Conservation (phyloP, 2,888 invertebrate genomes). For the Brachycybe producta region DNA sequence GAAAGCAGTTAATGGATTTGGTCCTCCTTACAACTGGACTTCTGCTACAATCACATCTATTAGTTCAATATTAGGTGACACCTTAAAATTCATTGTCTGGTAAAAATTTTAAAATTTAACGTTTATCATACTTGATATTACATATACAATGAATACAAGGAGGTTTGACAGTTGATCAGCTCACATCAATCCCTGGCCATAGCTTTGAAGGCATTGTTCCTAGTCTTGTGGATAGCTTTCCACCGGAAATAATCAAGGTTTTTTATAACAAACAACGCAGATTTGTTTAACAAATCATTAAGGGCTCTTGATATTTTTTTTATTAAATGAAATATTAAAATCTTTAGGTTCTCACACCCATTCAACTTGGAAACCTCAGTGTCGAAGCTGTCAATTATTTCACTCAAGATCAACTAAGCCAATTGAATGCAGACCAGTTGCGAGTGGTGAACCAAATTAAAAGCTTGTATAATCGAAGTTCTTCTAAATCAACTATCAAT, state of each 20-base stretch:
- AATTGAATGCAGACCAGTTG: constrained; percentile 1
- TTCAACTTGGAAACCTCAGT: constrained; percentile 4
- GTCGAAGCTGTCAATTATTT: constrained; percentile 5
- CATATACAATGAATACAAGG: too few species aligned
- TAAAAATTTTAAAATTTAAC: neutral
- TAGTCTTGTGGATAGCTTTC: neutral
- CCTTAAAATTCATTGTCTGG: neutral
- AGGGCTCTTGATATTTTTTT: neutral
- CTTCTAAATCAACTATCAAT: too few species aligned
- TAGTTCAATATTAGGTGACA: constrained; percentile 3
- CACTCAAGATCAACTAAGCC: constrained; percentile 1
- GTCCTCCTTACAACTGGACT: constrained; percentile 2
- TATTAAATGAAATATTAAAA: neutral
- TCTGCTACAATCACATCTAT: neutral
- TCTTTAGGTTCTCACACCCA: constrained; percentile 1
- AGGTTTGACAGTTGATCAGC: neutral
- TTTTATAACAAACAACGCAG: neutral
- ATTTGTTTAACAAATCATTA: neutral
- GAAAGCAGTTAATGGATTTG: constrained; percentile 1
- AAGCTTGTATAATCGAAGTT: constrained; percentile 1
- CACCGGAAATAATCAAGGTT: neutral
- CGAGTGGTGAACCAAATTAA: neutral
- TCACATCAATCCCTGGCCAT: constrained; percentile 3
- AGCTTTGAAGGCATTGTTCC: neutral
- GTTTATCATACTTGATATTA: neutral